Base-by-base conservation (phyloP, 2,888 invertebrate species). In the Cactoblastis cactorum region DNA sequence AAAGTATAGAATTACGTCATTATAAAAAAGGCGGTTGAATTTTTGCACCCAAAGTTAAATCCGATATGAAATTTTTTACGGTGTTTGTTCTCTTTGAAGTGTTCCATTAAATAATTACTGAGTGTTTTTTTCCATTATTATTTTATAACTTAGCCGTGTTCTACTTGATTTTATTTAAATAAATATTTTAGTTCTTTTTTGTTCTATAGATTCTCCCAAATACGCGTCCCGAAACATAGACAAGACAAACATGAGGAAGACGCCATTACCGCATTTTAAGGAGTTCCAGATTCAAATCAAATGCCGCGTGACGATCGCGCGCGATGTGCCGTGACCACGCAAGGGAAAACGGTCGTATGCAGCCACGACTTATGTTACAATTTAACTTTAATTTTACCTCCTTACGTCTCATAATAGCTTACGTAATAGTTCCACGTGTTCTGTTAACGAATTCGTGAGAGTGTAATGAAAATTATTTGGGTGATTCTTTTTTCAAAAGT, bases 1-100 rank as follows among this genome's bases (percentile, higher is more conserved):
- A 86, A 83, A 82, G 78, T 87, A 83, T 87, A 77, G 80, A 77
- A 79, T 87, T 85, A 85, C 88, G 78, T 86, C 83, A 86, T 87
- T 85, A 86, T 65, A 59, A 63, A 56, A n/a, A 62, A 39, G 14
- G 49, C 41, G 51, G 39, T 18, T 34, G 32, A 49, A 51, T 52
- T 50, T 51, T 46, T 50, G 35, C 45, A 48, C 34, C 32, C 33
- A 12, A 33, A 33, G 28, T 52, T 51, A 38, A 50, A 49, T 56
- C 53, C 62, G 64, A 59, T 53, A 67, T 51, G 49, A 53, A 60
- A 65, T 65, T 62, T 59, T 57, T 59, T 55, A 57, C 51, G 34
- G 61, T 57, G 62, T 52, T 58, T 64, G 56, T 18, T 32, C 39
- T 48, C 33, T 45, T 33, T 33, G 22, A 38, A 19, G 11, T 32